Percentiles rank a stretch among this genome's conserved stretches.
phyloP scores from a whole-genome alignment of 2,113 vertebrate genomes.

The Solea solea region DNA sequence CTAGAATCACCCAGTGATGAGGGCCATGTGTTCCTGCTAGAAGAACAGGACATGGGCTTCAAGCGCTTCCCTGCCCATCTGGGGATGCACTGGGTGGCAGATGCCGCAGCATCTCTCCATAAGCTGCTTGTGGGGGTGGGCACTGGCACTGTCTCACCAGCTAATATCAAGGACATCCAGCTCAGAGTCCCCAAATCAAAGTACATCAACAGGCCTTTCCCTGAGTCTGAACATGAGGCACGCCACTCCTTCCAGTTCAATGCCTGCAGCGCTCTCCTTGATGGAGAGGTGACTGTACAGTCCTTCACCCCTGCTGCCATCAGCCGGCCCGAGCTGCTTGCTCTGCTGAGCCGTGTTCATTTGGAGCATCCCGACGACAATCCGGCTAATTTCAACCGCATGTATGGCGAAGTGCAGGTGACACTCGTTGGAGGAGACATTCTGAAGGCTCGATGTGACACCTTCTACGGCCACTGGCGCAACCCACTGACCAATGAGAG shows the following conservation, averaged over 20 bases:
- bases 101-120: conserved; percentile 84
- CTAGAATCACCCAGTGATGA: conserved; percentile 60
- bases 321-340: conserved; percentile 77
- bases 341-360: conserved; percentile 83
- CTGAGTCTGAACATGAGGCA: conserved; percentile 87
- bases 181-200: conserved; percentile 87
- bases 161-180: conserved; percentile 79
- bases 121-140: conserved; percentile 77
- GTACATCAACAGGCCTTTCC: conserved; percentile 90
- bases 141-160: conserved; percentile 72
- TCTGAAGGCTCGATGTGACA: conserved; percentile 85
- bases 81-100: conserved; percentile 92
- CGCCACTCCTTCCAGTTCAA: conserved; percentile 93
- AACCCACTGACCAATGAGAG: conserved; percentile 87
- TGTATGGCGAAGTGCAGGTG: conserved; percentile 88
- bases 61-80: conserved; percentile 91
- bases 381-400: conserved; percentile 85
- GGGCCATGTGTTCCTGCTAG: conserved; percentile 82
- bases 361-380: conserved; percentile 89
- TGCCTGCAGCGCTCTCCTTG: conserved; percentile 85
- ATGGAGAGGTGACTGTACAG: conserved; percentile 82
- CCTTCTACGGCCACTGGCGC: conserved; percentile 92
- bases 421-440: conserved; percentile 81
- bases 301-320: conserved; percentile 81
- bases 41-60: conserved; percentile 89